These are phyloP conservation scores for Verasper variegatus DNA, from an alignment of 2,113 vertebrate genomes.

Conservation along the genomic window DNA sequence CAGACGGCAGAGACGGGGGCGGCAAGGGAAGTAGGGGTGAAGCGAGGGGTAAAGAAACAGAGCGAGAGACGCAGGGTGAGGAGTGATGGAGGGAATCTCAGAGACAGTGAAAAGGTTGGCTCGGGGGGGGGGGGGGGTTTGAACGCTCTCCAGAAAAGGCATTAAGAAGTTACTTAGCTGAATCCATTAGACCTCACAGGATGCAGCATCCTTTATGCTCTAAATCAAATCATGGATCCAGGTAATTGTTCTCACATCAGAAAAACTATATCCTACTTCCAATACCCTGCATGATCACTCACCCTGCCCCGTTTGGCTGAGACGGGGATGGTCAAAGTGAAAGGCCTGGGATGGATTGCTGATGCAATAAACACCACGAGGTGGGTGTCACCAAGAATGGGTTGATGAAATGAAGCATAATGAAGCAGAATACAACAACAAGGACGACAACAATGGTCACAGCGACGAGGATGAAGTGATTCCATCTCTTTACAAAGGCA, in stretches of 20 bases:
- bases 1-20: slow-evolving; percentile 8
- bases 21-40: slow-evolving; percentile 3
- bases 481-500: slow-evolving; percentile 1
- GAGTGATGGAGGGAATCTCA: slow-evolving; percentile 24
- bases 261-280: slow-evolving; percentile 39
- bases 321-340: slow-evolving; percentile 27
- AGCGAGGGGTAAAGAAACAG: slow-evolving; percentile 2
- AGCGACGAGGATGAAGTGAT: background rate
- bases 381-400: slow-evolving; percentile 3
- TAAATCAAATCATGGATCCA: slow-evolving; percentile 78
- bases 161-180: slow-evolving; percentile 77
- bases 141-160: slow-evolving; percentile 77
- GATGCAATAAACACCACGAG: slow-evolving; percentile 28
- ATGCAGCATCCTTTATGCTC: slow-evolving; percentile 51
- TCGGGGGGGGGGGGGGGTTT: slow-evolving; percentile 37
- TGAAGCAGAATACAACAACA: slow-evolving; percentile 27
- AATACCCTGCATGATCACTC: slow-evolving; percentile 20
- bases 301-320: slow-evolving; percentile 10
- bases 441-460: background rate
- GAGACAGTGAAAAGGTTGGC: slow-evolving; percentile 8
- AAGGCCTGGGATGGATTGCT: slow-evolving; percentile 34
- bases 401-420: slow-evolving; percentile 17
- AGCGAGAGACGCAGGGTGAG: slow-evolving; percentile 12
- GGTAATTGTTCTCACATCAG: slow-evolving; percentile 76
- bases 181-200: slow-evolving; percentile 73